phyloP scores from a whole-genome alignment of 2,888 invertebrate species.

The Epistrophella euchroma region DNA sequence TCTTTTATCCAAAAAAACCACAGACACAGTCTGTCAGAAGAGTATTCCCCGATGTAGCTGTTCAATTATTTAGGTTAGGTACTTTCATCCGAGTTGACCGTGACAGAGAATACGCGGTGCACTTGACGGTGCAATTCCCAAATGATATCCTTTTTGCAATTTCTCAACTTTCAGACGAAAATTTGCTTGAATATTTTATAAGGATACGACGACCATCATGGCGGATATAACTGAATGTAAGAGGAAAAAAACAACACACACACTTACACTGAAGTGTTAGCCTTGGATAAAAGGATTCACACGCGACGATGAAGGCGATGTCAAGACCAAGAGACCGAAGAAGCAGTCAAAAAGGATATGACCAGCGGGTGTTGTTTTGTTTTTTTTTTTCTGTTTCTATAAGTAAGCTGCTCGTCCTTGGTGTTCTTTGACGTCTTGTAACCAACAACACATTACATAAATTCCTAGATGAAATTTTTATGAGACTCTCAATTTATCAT shows the following conservation, averaged over 20 bases:
- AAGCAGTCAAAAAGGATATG: slow-evolving; percentile 53
- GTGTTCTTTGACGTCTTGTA: slow-evolving; percentile 58
- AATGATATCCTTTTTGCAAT: slow-evolving; percentile 65
- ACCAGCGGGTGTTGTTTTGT: slow-evolving; percentile 56
- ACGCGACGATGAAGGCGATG: slow-evolving; percentile 49
- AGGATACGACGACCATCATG: slow-evolving; percentile 50
- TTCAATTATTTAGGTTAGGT: slow-evolving; percentile 73
- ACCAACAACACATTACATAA: slow-evolving; percentile 75
- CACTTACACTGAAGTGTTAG: slow-evolving; percentile 25
- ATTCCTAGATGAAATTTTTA: slow-evolving; percentile 75
- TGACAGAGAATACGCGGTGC: slow-evolving; percentile 54
- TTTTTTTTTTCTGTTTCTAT: slow-evolving; percentile 17
- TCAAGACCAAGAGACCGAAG: slow-evolving; percentile 32
- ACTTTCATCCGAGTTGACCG: slow-evolving; percentile 68
- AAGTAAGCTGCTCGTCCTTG: slow-evolving; percentile 14
- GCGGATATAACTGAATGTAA: slow-evolving; percentile 18
- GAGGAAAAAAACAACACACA: neutral
- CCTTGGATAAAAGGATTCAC: slow-evolving; percentile 34
- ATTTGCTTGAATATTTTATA: slow-evolving; percentile 72
- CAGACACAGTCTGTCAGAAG: slow-evolving; percentile 11
- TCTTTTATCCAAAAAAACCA: slow-evolving; percentile 30
- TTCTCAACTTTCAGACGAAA: slow-evolving; percentile 67
- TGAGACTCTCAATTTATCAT: slow-evolving; percentile 76
- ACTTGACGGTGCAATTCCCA: slow-evolving; percentile 44
- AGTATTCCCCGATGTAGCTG: slow-evolving; percentile 44